phyloP scores from a whole-genome alignment of 2,113 vertebrate genomes.

The Micronycteris hirsuta region DNA sequence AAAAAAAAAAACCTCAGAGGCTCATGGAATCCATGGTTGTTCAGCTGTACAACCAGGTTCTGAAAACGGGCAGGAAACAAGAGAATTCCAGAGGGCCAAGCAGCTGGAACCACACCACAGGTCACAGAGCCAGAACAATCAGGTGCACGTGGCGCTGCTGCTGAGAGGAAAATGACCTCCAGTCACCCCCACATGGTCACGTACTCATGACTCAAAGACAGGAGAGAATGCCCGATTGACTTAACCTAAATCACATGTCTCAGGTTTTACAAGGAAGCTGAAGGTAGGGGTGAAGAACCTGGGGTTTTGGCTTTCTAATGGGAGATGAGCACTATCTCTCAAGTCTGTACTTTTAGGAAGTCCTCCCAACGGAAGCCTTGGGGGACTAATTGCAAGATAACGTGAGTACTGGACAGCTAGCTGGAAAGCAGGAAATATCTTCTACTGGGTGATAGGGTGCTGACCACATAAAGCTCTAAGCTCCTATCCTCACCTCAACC shows the following conservation, averaged over 20 bases:
- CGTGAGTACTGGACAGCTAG: not conserved
- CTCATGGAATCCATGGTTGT: not conserved
- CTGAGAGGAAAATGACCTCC: slow-evolving; percentile 25
- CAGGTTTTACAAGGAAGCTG: not conserved
- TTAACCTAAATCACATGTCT: not conserved
- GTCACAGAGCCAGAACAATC: not conserved
- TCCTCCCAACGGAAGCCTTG: not conserved
- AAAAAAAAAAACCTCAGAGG: not conserved
- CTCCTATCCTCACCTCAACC: not conserved
- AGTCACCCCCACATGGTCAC: not conserved
- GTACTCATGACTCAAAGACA: not conserved
- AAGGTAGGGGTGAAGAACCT: not conserved
- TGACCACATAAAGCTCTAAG: not conserved
- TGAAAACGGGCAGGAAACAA: not conserved
- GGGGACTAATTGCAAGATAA: not conserved
- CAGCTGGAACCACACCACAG: slow-evolving; percentile 6
- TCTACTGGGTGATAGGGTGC: not conserved
- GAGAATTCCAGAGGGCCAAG: slow-evolving; percentile 11
- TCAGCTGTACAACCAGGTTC: not conserved
- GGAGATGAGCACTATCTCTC: not conserved
- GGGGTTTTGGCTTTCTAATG: not conserved
- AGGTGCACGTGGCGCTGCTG: not conserved
- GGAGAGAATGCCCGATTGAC: not conserved
- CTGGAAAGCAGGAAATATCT: not conserved
- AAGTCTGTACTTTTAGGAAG: not conserved